These are phyloP conservation scores for Leiothrix lutea DNA, from an alignment of 2,113 vertebrate species.

Conservation along the genomic window DNA sequence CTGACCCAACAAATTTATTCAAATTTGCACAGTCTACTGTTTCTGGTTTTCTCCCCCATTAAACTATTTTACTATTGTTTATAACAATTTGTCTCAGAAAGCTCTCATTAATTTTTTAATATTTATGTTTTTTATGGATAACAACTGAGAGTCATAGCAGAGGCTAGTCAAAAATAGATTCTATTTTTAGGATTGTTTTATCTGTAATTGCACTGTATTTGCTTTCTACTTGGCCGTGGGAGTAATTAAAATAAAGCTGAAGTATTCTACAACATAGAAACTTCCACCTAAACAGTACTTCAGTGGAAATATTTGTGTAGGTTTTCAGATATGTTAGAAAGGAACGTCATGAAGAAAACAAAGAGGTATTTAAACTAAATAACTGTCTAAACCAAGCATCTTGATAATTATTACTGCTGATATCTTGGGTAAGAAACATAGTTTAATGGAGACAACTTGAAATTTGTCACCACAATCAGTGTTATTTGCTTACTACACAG, in stretches of 20 bases:
- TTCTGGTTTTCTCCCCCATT: not conserved
- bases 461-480: not conserved
- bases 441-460: not conserved
- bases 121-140: constrained; percentile 33
- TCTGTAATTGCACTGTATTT: constrained; percentile 18
- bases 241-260: constrained; percentile 18
- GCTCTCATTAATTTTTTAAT: constrained; percentile 17
- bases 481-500: not conserved
- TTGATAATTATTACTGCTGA: not conserved
- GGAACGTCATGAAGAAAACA: not conserved
- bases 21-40: not conserved
- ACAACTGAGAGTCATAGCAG: not conserved
- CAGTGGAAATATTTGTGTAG: not conserved
- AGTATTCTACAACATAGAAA: not conserved
- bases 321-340: not conserved
- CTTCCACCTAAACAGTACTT: not conserved
- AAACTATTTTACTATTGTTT: not conserved
- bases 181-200: constrained; percentile 16
- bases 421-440: not conserved
- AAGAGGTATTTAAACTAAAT: not conserved
- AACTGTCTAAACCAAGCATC: not conserved
- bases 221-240: not conserved
- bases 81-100: constrained; percentile 11
- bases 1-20: not conserved
- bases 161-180: constrained; percentile 38